Conservation (phyloP, 2,888 invertebrate species). For the Ectemnius lituratus region DNA sequence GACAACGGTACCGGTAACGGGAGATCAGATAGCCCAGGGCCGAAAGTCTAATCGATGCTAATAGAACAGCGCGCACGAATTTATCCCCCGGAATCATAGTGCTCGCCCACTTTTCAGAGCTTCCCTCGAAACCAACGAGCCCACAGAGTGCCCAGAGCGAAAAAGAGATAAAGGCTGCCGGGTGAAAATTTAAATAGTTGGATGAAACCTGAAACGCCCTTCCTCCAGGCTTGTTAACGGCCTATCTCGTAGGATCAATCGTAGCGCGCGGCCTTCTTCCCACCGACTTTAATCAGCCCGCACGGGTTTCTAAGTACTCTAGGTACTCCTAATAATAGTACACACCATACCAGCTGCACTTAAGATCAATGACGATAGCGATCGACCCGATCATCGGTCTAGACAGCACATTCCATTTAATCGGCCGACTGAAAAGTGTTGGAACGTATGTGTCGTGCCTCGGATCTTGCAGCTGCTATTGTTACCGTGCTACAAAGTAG, state of each 20-base stretch:
- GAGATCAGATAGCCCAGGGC: slow-evolving; percentile 32
- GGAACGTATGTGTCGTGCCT: too few species aligned
- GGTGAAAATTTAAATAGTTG: slow-evolving; percentile 55
- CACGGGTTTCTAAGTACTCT: neutral
- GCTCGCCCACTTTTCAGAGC: slow-evolving; percentile 27
- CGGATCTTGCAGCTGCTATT: too few species aligned
- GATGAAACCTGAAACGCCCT: slow-evolving; percentile 43
- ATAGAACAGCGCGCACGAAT: slow-evolving; percentile 23
- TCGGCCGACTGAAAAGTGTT: too few species aligned
- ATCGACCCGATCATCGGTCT: too few species aligned
- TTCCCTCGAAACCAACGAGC: slow-evolving; percentile 17
- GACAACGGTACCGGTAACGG: slow-evolving; percentile 17
- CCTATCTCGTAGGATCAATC: slow-evolving; percentile 55
- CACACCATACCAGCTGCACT: too few species aligned
- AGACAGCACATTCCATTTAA: too few species aligned
- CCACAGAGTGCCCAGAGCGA: neutral
- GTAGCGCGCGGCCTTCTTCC: slow-evolving; percentile 33
- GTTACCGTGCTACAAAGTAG: too few species aligned
- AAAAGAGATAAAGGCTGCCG: slow-evolving; percentile 1
- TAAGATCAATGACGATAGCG: too few species aligned
- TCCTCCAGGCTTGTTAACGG: slow-evolving; percentile 53
- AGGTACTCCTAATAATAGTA: too few species aligned
- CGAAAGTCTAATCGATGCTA: slow-evolving; percentile 41
- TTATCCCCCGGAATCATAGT: slow-evolving; percentile 27
- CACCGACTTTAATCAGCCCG: slow-evolving; percentile 31